These are phyloP conservation scores for Odobenus rosmarus DNA, from an alignment of 2,113 vertebrate genomes.

Conservation along the genomic window DNA sequence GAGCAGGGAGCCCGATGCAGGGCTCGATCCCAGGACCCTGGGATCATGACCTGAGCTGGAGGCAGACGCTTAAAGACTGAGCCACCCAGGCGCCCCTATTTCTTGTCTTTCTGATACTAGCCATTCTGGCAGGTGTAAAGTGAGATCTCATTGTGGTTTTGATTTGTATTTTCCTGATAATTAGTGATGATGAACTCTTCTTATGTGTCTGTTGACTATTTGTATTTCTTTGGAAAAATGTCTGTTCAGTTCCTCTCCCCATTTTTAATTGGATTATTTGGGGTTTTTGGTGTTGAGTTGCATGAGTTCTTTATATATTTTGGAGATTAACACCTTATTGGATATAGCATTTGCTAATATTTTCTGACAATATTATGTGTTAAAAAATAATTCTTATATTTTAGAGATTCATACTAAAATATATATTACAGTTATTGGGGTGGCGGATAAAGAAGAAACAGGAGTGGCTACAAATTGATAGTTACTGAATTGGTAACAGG, in stretches of 20 bases:
- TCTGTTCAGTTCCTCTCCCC: background rate
- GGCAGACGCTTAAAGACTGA: no score
- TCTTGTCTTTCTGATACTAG: background rate
- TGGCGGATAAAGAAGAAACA: background rate
- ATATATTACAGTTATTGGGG: background rate
- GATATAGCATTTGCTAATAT: background rate
- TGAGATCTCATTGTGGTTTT: background rate
- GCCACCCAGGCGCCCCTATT: background rate
- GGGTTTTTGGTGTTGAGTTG: background rate
- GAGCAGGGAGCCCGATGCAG: no score
- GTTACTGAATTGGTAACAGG: background rate
- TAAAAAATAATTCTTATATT: background rate
- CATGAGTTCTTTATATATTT: background rate
- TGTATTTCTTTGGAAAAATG: background rate
- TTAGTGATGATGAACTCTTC: background rate
- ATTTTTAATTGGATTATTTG: background rate
- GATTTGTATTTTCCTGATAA: background rate
- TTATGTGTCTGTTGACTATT: background rate
- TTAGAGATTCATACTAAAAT: background rate
- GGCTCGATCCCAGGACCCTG: no score
- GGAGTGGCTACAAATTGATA: background rate
- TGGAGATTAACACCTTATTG: background rate
- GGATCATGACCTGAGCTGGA: no score
- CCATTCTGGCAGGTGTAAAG: background rate
- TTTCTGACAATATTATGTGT: background rate